Base-by-base conservation (phyloP, 53 echinoderm and acorn worm species). In the Pentamera pediparva region DNA sequence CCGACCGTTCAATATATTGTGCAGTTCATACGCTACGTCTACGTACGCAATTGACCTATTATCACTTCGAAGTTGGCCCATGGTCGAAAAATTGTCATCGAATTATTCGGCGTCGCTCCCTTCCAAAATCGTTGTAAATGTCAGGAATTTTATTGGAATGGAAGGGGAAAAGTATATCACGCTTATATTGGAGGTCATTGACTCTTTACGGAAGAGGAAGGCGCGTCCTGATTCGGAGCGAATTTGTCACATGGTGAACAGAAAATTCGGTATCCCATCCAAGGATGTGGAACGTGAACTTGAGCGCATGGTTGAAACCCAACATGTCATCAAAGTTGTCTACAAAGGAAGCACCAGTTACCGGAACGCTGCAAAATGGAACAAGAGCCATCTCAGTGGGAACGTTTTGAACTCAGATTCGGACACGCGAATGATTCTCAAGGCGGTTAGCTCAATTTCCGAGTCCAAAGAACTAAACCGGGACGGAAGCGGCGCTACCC, bases 191-290 rank as follows among this genome's bases (percentile, higher is more conserved):
- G 90, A 90, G 25, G 76, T 87, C 6, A 94, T 94, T 39, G 95
- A 94, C 82, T 86, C 90, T 47, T 77, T 94, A 34, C 87, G 94
- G 19, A 65, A 79, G 47, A 89, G 94, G 11, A 94, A 94, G 79
- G 94, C 94, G 47, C 89, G 94, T 35, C 94, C 94, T 37, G 94
- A 90, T 72, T 80, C 89, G 37, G 94, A 94, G 87, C 89, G 94
- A 89, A 94, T 94, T 74, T 94, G 85, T 75, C 94, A 94, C 90
- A 94, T 90, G 94, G 85, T 94, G 32, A 67, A 94, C 76, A 87
- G 94, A 19, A 84, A 84, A 77, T 72, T 86, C 82, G 94, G 94
- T 63, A 78, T 90, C 56, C 81, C 72, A 70, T 61, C 72, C 45
- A 76, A 63, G 27, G 87, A 90, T 84, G 86, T 89, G 39, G 82